Evolutionary conservation across 2,888 invertebrate genomes (phyloP).

Genomic region (Melanchra persicariae): DNA sequence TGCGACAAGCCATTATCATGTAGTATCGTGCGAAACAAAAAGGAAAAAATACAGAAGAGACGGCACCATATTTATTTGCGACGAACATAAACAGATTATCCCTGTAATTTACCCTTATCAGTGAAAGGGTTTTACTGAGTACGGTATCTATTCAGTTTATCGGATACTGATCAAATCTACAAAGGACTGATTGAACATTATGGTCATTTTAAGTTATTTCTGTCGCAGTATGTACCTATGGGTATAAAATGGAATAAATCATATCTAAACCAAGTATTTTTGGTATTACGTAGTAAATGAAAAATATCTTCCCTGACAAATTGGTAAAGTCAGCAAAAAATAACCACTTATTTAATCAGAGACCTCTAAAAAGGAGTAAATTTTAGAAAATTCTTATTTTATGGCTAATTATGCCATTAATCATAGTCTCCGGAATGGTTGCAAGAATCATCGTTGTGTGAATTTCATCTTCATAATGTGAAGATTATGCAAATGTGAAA

Average conservation of each 20-base stretch:
- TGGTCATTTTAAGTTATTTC: background rate
- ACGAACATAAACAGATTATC: constrained; percentile 44
- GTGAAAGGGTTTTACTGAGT: constrained; percentile 42
- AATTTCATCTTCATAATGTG: constrained; percentile 65
- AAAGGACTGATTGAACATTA: constrained; percentile 19
- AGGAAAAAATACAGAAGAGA: constrained; percentile 6
- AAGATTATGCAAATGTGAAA: constrained; percentile 65
- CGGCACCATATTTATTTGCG: constrained; percentile 30
- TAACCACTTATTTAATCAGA: constrained; percentile 1
- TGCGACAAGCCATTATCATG: constrained; percentile 33
- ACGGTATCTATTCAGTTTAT: constrained; percentile 27
- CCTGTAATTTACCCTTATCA: constrained; percentile 49
- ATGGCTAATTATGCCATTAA: constrained; percentile 58
- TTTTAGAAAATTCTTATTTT: constrained; percentile 39
- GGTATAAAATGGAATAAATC: background rate
- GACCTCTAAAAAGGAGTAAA: constrained; percentile 23
- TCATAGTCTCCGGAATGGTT: constrained; percentile 44
- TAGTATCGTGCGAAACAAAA: constrained; percentile 30
- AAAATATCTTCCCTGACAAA: background rate
- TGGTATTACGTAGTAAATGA: background rate
- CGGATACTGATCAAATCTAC: constrained; percentile 36
- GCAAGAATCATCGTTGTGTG: constrained; percentile 54
- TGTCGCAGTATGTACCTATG: background rate
- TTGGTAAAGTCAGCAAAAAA: background rate
- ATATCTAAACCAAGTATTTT: background rate